Percentiles rank a stretch among this genome's conserved stretches.
Evolutionary conservation across 2,113 vertebrate genomes (phyloP).

Genomic region (Macaca mulatta): DNA sequence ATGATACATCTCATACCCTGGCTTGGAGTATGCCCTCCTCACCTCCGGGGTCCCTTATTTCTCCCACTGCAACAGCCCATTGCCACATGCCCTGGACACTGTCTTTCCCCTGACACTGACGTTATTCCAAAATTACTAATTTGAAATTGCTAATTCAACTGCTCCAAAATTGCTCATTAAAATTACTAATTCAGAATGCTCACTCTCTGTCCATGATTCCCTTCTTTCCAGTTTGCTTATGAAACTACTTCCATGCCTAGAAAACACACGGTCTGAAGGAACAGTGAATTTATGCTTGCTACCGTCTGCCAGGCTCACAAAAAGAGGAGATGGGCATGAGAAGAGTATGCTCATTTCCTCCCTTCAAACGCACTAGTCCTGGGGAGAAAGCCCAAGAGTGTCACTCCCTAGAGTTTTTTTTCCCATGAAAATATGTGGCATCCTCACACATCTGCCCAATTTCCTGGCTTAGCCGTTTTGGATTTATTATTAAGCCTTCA

Average conservation of each 20-base stretch:
- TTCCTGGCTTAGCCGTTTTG: neutral
- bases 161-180: neutral
- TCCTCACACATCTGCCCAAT: neutral
- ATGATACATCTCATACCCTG: neutral
- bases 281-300: neutral
- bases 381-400: neutral
- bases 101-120: neutral
- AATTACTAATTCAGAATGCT: neutral
- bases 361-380: neutral
- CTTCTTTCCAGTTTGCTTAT: neutral
- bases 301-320: neutral
- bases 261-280: neutral
- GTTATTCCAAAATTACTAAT: neutral
- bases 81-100: neutral
- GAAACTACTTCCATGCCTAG: neutral
- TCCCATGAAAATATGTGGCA: neutral
- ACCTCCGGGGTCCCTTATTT: neutral
- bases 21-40: neutral
- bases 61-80: neutral
- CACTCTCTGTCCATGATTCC: neutral
- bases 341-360: neutral
- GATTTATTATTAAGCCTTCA: neutral
- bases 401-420: neutral
- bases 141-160: neutral
- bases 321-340: neutral